Evolutionary conservation across 2,113 vertebrate genomes (phyloP).

Genomic region (Corydoras sp.): DNA sequence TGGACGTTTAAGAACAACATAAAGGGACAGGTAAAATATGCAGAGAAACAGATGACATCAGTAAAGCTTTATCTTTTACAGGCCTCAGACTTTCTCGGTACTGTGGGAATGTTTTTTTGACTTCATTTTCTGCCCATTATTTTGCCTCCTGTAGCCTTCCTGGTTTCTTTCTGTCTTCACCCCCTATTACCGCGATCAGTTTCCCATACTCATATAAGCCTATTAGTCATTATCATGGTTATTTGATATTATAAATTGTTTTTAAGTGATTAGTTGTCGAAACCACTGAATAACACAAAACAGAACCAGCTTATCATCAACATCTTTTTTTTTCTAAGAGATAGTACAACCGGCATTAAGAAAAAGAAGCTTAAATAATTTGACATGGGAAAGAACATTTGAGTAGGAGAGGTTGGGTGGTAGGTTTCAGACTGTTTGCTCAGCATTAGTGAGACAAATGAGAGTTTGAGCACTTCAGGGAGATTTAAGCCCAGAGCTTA

Average conservation of each 20-base stretch:
- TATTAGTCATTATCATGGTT: slow-evolving; percentile 36
- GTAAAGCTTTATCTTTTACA: too few relatives aligned
- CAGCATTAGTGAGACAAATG: slow-evolving; percentile 46
- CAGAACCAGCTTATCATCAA: slow-evolving; percentile 11
- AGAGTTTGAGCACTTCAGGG: slow-evolving; percentile 35
- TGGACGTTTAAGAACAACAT: too few relatives aligned
- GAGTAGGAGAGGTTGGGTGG: slow-evolving; percentile 31
- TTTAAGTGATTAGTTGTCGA: slow-evolving; percentile 35
- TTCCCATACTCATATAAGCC: background rate
- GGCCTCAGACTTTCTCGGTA: too few relatives aligned
- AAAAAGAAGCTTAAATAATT: slow-evolving; percentile 29
- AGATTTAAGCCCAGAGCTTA: slow-evolving; percentile 37
- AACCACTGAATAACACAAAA: slow-evolving; percentile 37
- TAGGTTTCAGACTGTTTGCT: slow-evolving; percentile 33
- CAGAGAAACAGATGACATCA: too few relatives aligned
- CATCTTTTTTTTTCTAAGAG: slow-evolving; percentile 27
- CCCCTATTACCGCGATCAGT: background rate
- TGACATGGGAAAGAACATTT: slow-evolving; percentile 34
- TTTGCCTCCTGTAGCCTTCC: slow-evolving; percentile 1
- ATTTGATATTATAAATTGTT: slow-evolving; percentile 32
- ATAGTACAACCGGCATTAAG: slow-evolving; percentile 34
- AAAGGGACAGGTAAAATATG: too few relatives aligned
- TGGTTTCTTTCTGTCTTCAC: slow-evolving; percentile 17
- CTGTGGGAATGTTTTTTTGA: background rate
- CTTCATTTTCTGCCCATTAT: background rate